Evolutionary conservation across 2,113 vertebrate genomes (phyloP), one percentile per base, ranked within the genome.

Genomic region (Malurus cyaneus): DNA sequence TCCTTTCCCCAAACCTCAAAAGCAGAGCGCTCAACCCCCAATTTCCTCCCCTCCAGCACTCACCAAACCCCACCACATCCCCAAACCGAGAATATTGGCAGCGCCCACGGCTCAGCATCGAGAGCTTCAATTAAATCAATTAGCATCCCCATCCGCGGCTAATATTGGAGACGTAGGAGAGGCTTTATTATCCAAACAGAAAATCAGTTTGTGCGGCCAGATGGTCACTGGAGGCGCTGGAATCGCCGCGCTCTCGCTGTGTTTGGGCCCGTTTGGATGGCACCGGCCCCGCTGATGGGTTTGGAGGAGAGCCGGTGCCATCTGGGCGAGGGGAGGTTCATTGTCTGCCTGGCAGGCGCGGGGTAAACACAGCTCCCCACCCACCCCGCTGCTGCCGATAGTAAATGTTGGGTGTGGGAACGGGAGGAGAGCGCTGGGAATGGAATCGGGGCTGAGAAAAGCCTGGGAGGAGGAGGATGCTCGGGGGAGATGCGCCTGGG

Each of bases 151-250:
- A 79, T 85, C 5, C 66, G 84, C 1, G 16, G 83, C 94, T 95
- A 86, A 94, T 92, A 78, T 23, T 50, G 78, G 78, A 96, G 80
- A 85, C 84, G 44, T 69, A 49, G 86, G 74, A 89, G 78, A 92
- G 67, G 84, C 18, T 95, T 89, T 59, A 71, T 77, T 19, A 82
- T 80, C 91, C 81, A 96, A 95, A 85, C 8, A 81, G 94, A 62
- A 91, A 94, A 86, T 44, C 66, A 52, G 94, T 77, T 91, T 80
- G 65, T 42, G 80, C 60, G 94, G 78, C 92, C 95, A 95, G 96
- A 97, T 97, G 95, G 94, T 76, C 94, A 93, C 94, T 82, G 86
- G 94, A 93, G 96, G 93, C 69, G 6, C 91, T 79, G 91, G 76
- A 77, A 97, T 94, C 76, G 62, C 96, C 92, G 14, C 23, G 8